Conservation (phyloP, 2,888 invertebrate species). For the Tinea semifulvella region DNA sequence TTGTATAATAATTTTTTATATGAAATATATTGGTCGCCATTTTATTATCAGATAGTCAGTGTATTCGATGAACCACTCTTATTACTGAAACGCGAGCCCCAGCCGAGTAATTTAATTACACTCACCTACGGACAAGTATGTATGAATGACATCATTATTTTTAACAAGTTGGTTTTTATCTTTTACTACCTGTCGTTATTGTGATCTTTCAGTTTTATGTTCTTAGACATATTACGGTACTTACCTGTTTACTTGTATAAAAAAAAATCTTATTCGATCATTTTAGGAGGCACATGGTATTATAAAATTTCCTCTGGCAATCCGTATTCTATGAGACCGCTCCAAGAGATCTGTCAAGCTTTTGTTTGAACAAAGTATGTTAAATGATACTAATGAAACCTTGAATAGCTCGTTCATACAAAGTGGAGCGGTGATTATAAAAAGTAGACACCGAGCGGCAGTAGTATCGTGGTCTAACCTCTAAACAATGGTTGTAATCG, state of each 20-base stretch:
- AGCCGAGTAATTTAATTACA: too few species aligned
- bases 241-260: too few species aligned
- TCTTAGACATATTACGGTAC: background rate
- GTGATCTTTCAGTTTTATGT: background rate
- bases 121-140: too few species aligned
- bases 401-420: background rate
- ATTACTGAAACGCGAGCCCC: too few species aligned
- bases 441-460: constrained; percentile 1
- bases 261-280: too few species aligned
- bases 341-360: constrained; percentile 1
- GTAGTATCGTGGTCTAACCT: constrained; percentile 5
- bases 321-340: background rate
- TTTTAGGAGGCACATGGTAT: too few species aligned
- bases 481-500: constrained; percentile 18
- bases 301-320: background rate
- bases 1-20: background rate
- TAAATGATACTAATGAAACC: background rate
- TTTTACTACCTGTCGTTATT: background rate
- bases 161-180: background rate
- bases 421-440: constrained; percentile 1
- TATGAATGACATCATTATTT: too few species aligned
- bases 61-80: too few species aligned
- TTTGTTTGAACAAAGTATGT: background rate
- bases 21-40: background rate
- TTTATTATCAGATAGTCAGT: background rate